phyloP scores from a whole-genome alignment of 1,140 invertebrate genomes.

The Diprion similis region DNA sequence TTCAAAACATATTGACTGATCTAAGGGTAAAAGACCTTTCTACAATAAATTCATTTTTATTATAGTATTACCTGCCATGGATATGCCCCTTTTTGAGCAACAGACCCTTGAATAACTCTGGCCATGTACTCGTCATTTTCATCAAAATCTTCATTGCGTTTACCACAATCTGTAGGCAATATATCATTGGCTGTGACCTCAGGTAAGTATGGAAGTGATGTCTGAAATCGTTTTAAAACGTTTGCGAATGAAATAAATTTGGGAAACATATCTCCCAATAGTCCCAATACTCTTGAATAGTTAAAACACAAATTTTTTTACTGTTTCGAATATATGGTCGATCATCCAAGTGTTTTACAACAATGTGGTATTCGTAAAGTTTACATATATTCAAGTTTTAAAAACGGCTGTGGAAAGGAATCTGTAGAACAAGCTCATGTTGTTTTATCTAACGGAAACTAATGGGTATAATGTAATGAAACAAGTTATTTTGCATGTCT shows the following conservation, averaged over 20 bases:
- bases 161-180: slow-evolving; percentile 60
- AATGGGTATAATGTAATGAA: too few relatives aligned
- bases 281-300: too few relatives aligned
- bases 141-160: slow-evolving; percentile 57
- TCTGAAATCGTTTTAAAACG: background rate
- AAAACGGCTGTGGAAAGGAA: too few relatives aligned
- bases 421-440: too few relatives aligned
- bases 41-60: background rate
- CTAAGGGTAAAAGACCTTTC: background rate
- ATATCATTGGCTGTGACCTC: slow-evolving; percentile 49
- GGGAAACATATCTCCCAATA: too few relatives aligned
- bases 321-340: too few relatives aligned
- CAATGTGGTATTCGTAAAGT: too few relatives aligned
- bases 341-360: too few relatives aligned
- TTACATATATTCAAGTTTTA: too few relatives aligned
- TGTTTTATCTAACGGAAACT: too few relatives aligned
- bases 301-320: too few relatives aligned
- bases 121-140: slow-evolving; percentile 54
- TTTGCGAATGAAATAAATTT: background rate
- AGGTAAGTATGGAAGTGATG: slow-evolving; percentile 32
- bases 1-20: background rate
- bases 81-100: slow-evolving; percentile 69
- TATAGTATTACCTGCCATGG: slow-evolving; percentile 75
- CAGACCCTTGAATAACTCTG: slow-evolving; percentile 64
- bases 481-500: too few relatives aligned